Percentiles rank a stretch among this genome's conserved stretches.
Evolutionary conservation across 2,797 vertebrate species (phyloP).

Genomic region (Peromyscus nudipes): DNA sequence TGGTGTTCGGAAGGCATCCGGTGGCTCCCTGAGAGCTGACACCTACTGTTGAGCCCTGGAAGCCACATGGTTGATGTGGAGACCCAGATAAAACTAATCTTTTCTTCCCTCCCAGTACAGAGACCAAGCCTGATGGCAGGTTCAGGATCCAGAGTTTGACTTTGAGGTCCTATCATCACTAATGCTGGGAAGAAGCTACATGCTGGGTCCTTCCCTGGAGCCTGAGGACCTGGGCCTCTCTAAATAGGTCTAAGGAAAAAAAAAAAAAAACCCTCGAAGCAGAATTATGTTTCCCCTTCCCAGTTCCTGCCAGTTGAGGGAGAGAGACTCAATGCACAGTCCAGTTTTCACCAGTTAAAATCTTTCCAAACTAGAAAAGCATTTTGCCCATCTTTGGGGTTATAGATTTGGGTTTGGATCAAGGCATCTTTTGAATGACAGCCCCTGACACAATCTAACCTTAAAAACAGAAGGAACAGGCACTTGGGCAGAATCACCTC

Average conservation of each 20-base stretch:
- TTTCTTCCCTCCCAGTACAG: background rate
- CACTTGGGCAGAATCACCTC: background rate
- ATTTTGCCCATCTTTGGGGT: background rate
- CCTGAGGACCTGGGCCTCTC: background rate
- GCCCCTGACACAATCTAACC: background rate
- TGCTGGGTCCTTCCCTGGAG: no score
- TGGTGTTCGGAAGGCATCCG: background rate
- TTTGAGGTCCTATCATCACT: background rate
- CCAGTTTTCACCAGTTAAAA: accelerated
- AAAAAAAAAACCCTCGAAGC: background rate
- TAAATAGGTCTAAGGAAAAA: background rate
- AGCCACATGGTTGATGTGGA: background rate
- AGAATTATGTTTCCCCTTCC: background rate
- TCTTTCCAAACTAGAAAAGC: background rate
- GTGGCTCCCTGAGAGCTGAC: no score
- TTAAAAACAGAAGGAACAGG: background rate
- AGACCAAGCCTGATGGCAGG: accelerated
- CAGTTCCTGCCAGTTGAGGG: background rate
- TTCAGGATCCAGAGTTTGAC: background rate
- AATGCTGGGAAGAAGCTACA: background rate
- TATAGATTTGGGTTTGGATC: background rate
- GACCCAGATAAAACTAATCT: background rate
- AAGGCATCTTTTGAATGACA: background rate
- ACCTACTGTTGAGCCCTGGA: background rate
- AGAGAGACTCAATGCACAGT: accelerated